Evolutionary conservation across 2,797 vertebrate genomes (phyloP).

Genomic region (Pogoniulus pusillus): DNA sequence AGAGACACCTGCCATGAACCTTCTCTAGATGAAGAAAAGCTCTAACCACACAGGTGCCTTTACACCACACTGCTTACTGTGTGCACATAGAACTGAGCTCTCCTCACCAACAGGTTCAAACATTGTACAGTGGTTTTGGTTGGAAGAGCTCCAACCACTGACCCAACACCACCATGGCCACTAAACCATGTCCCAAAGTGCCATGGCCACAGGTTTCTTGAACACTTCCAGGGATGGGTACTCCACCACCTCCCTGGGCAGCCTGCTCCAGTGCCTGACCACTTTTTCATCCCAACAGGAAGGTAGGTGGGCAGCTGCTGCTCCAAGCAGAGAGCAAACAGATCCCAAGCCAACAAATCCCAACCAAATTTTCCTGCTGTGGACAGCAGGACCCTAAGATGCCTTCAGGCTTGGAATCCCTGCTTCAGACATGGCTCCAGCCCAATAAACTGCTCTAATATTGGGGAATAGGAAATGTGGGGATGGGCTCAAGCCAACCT

Average conservation of each 20-base stretch:
- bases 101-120: not conserved
- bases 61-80: not conserved
- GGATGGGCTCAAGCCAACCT: too few relatives aligned
- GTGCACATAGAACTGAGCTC: not conserved
- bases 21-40: not conserved
- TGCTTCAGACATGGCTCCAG: not conserved
- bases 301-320: not conserved
- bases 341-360: not conserved
- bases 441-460: not conserved
- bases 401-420: not conserved
- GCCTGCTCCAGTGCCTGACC: too few relatives aligned
- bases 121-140: not conserved
- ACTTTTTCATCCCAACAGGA: not conserved
- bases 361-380: not conserved
- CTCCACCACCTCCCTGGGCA: too few relatives aligned
- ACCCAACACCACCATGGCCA: too few relatives aligned
- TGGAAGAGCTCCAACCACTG: too few relatives aligned
- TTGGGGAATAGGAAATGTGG: not conserved
- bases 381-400: accelerated
- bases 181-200: too few relatives aligned
- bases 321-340: not conserved
- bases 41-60: not conserved
- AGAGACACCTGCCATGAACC: not conserved
- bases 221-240: too few relatives aligned
- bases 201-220: too few relatives aligned